Evolutionary conservation across 2,888 invertebrate species (phyloP).

Genomic region (Rosalia funebris): DNA sequence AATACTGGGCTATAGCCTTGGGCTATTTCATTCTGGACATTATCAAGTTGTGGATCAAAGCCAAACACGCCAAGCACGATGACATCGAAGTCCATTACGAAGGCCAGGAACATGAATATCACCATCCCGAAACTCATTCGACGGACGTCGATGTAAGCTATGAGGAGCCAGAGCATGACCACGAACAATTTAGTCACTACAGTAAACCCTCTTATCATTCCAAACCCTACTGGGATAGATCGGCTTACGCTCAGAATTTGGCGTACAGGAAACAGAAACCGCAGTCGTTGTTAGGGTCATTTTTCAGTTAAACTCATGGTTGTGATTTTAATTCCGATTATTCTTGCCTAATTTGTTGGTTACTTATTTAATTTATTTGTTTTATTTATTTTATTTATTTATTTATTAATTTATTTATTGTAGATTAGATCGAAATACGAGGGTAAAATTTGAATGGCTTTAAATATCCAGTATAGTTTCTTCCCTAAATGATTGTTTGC

Average conservation of each 20-base stretch:
- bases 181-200: constrained; percentile 8
- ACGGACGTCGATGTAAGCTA: constrained; percentile 9
- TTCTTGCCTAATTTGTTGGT: constrained; percentile 6
- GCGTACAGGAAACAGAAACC: constrained; percentile 56
- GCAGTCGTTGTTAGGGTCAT: constrained; percentile 18
- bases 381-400: constrained; percentile 11
- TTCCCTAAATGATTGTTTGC: too few relatives aligned
- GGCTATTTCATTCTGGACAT: constrained; percentile 75
- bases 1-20: constrained; percentile 79
- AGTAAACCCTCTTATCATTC: neutral
- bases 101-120: constrained; percentile 40
- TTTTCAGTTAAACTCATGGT: constrained; percentile 17
- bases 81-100: constrained; percentile 35
- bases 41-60: constrained; percentile 77
- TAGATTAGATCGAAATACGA: neutral
- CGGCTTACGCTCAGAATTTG: constrained; percentile 49
- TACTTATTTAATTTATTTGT: neutral
- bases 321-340: neutral
- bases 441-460: too few relatives aligned
- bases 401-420: constrained; percentile 15
- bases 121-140: constrained; percentile 34
- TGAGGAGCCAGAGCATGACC: constrained; percentile 11
- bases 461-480: too few relatives aligned
- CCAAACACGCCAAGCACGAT: constrained; percentile 71
- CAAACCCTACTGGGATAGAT: constrained; percentile 49